Conservation (phyloP, 2,113 vertebrate species). For the Taurulus bubalis region DNA sequence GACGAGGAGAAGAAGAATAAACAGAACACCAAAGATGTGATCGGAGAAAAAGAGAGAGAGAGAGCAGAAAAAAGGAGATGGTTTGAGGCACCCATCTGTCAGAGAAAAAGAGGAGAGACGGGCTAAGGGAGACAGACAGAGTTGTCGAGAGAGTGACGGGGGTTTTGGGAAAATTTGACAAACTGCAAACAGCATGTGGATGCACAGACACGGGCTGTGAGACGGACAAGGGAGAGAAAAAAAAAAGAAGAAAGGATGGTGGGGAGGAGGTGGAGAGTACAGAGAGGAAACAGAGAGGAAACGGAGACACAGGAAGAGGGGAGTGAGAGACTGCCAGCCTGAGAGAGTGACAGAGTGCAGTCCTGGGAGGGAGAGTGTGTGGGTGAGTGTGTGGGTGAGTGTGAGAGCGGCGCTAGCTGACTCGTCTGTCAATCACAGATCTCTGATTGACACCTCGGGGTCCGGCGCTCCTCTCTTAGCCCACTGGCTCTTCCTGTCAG, state of each 20-base stretch:
- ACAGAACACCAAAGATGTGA: conserved; percentile 20
- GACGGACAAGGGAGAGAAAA: conserved; percentile 31
- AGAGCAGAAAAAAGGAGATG: conserved; percentile 55
- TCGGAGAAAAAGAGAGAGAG: not conserved
- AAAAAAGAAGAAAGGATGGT: conserved; percentile 2
- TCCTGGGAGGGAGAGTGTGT: conserved; percentile 73
- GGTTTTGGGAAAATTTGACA: conserved; percentile 29
- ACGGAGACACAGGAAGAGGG: conserved; percentile 55
- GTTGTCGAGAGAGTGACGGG: conserved; percentile 3
- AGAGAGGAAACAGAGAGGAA: conserved; percentile 47
- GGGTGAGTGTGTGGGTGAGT: conserved; percentile 75
- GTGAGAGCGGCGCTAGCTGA: conserved; percentile 68
- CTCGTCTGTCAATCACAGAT: conserved; percentile 76
- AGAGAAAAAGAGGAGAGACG: conserved; percentile 56
- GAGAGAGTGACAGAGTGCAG: conserved; percentile 72
- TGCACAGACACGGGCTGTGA: conserved; percentile 49
- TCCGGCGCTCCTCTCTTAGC: conserved; percentile 60
- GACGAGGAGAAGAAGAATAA: conserved; percentile 17
- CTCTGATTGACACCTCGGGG: conserved; percentile 76
- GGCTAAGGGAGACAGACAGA: conserved; percentile 36
- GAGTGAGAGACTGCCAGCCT: conserved; percentile 71
- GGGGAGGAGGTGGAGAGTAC: not conserved
- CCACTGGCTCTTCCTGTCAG: conserved; percentile 70
- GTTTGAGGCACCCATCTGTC: conserved; percentile 72
- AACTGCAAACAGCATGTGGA: conserved; percentile 67